These are phyloP conservation scores for Acrobasis suavella DNA, from an alignment of 2,888 invertebrate genomes.

Conservation along the genomic window DNA sequence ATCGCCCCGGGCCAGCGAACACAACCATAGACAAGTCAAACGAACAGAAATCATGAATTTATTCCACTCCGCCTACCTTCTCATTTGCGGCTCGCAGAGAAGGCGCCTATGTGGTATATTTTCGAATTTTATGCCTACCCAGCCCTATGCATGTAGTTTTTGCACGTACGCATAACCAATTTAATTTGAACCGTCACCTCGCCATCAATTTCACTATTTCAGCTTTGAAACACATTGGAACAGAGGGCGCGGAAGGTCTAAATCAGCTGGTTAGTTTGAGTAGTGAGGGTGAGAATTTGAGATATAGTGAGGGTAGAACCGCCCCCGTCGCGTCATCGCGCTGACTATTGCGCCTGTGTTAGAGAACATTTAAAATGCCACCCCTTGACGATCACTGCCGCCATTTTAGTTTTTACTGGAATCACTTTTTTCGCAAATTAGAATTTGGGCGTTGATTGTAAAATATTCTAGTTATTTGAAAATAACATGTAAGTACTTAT, in stretches of 20 bases:
- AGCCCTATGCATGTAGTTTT: constrained; percentile 55
- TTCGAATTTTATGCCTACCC: constrained; percentile 78
- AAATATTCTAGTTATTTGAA: not conserved
- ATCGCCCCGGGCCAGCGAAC: constrained; percentile 7
- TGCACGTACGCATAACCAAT: constrained; percentile 50
- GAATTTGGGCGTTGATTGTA: constrained; percentile 27
- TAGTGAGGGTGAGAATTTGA: constrained; percentile 68
- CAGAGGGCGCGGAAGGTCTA: constrained; percentile 44
- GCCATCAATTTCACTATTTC: constrained; percentile 34
- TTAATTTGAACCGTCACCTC: constrained; percentile 47
- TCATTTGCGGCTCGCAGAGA: constrained; percentile 70
- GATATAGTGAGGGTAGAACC: constrained; percentile 65
- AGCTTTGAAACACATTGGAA: constrained; percentile 20
- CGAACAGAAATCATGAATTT: constrained; percentile 66
- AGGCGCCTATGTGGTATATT: constrained; percentile 68
- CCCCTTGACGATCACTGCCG: constrained; percentile 75
- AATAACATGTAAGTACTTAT: not conserved
- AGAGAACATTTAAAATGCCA: constrained; percentile 79
- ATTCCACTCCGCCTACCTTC: constrained; percentile 67
- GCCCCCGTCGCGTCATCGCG: constrained; percentile 72
- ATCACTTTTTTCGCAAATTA: constrained; percentile 42
- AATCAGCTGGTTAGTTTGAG: constrained; percentile 38
- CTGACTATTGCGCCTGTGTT: constrained; percentile 78
- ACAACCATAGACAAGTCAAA: constrained; percentile 42
- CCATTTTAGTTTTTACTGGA: constrained; percentile 65